Base-by-base conservation (phyloP, 2,888 invertebrate genomes). In the Volucella zonaria region DNA sequence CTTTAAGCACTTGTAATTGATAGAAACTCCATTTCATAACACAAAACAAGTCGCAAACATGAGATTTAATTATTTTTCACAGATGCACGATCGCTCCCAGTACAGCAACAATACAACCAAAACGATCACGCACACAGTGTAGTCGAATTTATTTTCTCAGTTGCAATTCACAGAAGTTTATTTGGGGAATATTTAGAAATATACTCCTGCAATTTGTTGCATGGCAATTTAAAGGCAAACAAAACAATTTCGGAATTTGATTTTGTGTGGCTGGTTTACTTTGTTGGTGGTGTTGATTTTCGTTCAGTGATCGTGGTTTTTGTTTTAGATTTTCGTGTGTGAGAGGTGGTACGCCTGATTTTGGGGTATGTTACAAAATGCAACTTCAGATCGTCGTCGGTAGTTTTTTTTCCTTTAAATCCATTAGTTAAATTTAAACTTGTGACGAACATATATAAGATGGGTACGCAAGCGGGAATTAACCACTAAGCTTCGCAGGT, bases 311-410 rank as follows among this genome's bases (percentile, higher is more conserved):
- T 73, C 71, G 71, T 61, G 49, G 18, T 59, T 47, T 70, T 58
- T 38, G 4, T 56, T 68, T 14, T 56, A 4, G n/a, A 9, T 31
- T 67, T 54, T 54, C 45, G 23, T 40, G 49, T 49, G 10, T 11
- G 43, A 52, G 43, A 71, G 42, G 71, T 73, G 71, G 71, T 73
- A 73, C 15, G 52, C 9, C 61, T 73, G 71, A 43, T 64, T 14
- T 45, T 11, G 18, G 71, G 12, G 15, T 61, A 31, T 15, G 61
- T 61, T 71, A 51, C 40, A n/a, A 12, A 18, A 59, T 51, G 15
- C 12, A 8, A 8, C 14, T 18, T 1, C 10, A 8, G 8, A 43
- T 56, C 56, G 56, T 56, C 68, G 54, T 11, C 14, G 14, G 45
- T 8, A n/a, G n/a, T 31, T 31, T 47, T 56, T 68, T 54, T 68